Evolutionary conservation across 2,797 vertebrate species (phyloP), one percentile per base, ranked within the genome.

Genomic region (Fistularia commersonii): DNA sequence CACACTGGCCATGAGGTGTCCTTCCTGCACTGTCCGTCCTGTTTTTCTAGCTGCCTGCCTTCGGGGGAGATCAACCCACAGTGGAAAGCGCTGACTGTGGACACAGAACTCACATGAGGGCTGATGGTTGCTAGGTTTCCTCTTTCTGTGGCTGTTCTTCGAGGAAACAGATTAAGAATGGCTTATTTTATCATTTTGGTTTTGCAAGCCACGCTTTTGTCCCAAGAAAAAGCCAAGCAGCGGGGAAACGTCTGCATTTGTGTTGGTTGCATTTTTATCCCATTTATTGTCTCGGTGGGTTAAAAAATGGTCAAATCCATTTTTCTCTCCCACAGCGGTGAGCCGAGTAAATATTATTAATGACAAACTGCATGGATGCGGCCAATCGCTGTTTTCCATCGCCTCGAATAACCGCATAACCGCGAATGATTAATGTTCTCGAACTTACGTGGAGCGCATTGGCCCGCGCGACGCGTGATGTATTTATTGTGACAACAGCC

Each of bases 11-110:
- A 23, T 23, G 23, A 23, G 23, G 23, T 23, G 23, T 23, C 23
- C 23, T 23, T 23, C 23, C 23, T 57, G 45, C 7, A n/a, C 32
- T 8, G 8, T 13, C 11, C 45, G 51, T 53, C 53, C 47, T 14
- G 42, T 45, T 34, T 2, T 11, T 11, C 9, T 10, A n/a, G 33
- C 39, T 34, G 13, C 12, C 49, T 44, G 37, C 36, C 3, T 31
- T 32, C 15, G 59, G 46, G 56, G 35, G 46, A 51, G 58, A 60
- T 39, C 37, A 46, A 23, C 51, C 64, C 56, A 15, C 48, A 71
- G 63, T 31, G 74, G 77, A 79, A 85, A 84, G 54, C 66, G 74
- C 72, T 80, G 77, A 84, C 63, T 31, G 42, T 9, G 37, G 38
- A 43, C 34, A 40, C 33, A 48, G 51, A 33, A 41, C 31, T 47